Percentiles rank a stretch among this genome's conserved stretches.
Evolutionary conservation across 2,113 vertebrate genomes (phyloP).

Genomic region (Tenrec ecaudatus): DNA sequence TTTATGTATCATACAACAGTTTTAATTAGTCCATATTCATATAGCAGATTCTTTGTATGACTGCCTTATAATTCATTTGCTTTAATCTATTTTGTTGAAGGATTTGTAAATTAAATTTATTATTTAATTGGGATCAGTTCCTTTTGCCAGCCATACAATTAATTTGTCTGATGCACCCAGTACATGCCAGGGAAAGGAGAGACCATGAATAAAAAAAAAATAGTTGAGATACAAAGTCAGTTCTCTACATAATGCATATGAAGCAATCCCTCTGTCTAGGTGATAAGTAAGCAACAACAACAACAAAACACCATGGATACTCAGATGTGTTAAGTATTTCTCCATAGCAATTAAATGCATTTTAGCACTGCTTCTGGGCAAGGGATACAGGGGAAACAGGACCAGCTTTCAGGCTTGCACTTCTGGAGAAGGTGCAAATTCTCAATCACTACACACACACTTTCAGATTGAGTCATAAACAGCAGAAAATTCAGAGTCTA

Average conservation of each 20-base stretch:
- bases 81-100: conserved; percentile 21
- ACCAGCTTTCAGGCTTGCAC: neutral
- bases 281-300: neutral
- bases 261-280: neutral
- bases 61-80: neutral
- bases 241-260: neutral
- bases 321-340: neutral
- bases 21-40: neutral
- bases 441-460: neutral
- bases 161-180: neutral
- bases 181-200: conserved; percentile 1
- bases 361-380: conserved; percentile 7
- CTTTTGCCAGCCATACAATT: neutral
- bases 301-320: neutral
- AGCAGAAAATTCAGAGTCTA: neutral
- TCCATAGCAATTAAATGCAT: neutral
- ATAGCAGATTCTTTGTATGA: neutral
- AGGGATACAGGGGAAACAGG: neutral
- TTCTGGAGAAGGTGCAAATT: neutral
- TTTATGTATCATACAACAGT: neutral
- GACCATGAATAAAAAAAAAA: conserved; percentile 44
- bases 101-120: conserved; percentile 22
- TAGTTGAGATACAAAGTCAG: neutral
- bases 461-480: neutral
- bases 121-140: conserved; percentile 27